Conservation (phyloP, 2,797 vertebrate genomes). For the Threskiornis aethiopicus region DNA sequence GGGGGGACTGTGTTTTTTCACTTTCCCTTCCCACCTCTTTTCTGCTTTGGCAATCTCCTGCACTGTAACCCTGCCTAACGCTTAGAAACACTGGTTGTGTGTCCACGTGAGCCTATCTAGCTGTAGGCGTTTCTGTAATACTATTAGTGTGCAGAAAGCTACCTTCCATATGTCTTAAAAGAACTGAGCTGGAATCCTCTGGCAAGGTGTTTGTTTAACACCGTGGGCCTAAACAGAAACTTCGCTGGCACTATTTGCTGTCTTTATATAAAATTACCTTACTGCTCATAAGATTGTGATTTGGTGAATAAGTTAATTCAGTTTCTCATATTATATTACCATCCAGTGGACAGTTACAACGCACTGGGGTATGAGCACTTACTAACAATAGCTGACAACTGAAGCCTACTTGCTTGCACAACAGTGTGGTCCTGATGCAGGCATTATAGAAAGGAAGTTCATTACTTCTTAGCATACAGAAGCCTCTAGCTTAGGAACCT, state of each 20-base stretch:
- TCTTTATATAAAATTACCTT: neutral
- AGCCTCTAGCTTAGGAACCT: neutral
- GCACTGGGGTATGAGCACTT: neutral
- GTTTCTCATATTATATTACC: neutral
- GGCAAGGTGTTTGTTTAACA: neutral
- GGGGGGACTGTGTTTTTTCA: neutral
- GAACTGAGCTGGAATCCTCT: neutral
- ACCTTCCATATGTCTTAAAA: neutral
- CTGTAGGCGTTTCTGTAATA: neutral
- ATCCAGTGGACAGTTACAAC: neutral
- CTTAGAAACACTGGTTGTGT: neutral
- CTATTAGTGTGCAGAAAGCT: neutral
- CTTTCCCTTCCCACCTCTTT: neutral
- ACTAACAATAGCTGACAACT: neutral
- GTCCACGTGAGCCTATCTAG: neutral
- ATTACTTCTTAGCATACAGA: neutral
- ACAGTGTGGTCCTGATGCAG: neutral
- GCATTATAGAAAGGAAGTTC: neutral
- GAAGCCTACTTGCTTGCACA: neutral
- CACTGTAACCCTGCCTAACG: neutral
- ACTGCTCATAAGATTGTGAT: neutral
- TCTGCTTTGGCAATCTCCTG: neutral
- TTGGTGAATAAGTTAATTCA: constrained; percentile 1
- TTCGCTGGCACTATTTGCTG: neutral
- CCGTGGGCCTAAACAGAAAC: neutral